Percentiles rank a stretch among this genome's conserved stretches.
phyloP scores from a whole-genome alignment of 2,113 vertebrate genomes.

The Myotis yumanensis region DNA sequence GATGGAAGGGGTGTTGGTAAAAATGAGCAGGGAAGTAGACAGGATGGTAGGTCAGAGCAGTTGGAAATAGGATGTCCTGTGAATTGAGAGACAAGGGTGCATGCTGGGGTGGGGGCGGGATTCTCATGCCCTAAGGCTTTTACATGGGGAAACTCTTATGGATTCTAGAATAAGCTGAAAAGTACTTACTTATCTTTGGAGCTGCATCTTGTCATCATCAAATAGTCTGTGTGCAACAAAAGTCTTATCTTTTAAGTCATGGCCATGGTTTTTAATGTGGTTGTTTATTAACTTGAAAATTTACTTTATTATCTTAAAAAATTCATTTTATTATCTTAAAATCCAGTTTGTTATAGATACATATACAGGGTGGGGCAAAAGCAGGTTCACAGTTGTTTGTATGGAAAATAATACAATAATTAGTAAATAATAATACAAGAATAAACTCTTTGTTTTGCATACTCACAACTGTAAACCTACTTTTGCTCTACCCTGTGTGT shows the following conservation, averaged over 20 bases:
- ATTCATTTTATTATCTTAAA: neutral
- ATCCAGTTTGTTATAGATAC: neutral
- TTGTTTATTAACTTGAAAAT: neutral
- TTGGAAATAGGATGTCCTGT: neutral
- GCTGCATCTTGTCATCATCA: neutral
- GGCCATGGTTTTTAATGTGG: neutral
- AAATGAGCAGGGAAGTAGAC: neutral
- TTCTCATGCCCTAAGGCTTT: neutral
- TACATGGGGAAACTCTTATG: neutral
- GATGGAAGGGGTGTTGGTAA: neutral
- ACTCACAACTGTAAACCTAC: neutral
- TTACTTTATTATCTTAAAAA: neutral
- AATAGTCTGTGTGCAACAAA: neutral
- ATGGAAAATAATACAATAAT: neutral
- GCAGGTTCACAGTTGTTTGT: neutral
- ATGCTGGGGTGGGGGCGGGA: too few relatives aligned
- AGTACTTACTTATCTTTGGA: neutral
- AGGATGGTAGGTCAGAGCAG: neutral
- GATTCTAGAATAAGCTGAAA: neutral
- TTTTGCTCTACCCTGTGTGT: neutral
- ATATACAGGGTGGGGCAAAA: neutral
- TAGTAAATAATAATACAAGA: neutral
- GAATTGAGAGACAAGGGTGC: neutral
- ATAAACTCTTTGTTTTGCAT: neutral
- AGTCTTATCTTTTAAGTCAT: neutral